Evolutionary conservation across 2,888 invertebrate species (phyloP).

Genomic region (Prenolepis imparis): DNA sequence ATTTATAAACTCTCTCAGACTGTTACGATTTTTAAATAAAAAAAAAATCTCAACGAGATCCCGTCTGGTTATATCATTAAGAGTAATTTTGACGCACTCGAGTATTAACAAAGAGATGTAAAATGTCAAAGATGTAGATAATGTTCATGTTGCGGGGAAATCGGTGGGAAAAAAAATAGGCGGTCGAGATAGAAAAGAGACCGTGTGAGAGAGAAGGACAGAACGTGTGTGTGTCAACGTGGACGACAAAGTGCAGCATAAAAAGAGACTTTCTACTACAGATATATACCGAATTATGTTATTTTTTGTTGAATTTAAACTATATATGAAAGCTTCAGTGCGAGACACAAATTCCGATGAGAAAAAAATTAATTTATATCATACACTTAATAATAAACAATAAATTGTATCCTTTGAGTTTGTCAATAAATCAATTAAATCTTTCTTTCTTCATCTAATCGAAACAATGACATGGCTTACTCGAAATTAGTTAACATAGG

Average conservation of each 20-base stretch:
- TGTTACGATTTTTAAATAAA: background rate
- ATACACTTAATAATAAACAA: background rate
- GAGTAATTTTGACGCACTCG: background rate
- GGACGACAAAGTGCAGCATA: background rate
- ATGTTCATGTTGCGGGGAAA: slow-evolving; percentile 16
- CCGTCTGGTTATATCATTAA: background rate
- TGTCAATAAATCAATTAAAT: slow-evolving; percentile 10
- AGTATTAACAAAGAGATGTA: slow-evolving; percentile 43
- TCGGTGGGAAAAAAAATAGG: background rate
- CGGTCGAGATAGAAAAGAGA: slow-evolving; percentile 19
- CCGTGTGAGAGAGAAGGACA: background rate
- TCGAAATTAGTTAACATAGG: slow-evolving; percentile 12
- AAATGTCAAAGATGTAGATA: slow-evolving; percentile 52
- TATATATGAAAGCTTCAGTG: background rate
- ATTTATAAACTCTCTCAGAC: background rate
- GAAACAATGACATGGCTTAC: background rate
- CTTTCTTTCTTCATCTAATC: background rate
- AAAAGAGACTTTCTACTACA: background rate
- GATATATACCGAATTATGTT: slow-evolving; percentile 3
- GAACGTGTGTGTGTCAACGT: background rate
- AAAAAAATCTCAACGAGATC: background rate
- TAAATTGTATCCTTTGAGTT: background rate
- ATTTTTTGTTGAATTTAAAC: slow-evolving; percentile 3
- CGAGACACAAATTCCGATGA: slow-evolving; percentile 1
- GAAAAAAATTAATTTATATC: background rate